Conservation (phyloP, 2,113 vertebrate species). For the Seriola rivoliana region DNA sequence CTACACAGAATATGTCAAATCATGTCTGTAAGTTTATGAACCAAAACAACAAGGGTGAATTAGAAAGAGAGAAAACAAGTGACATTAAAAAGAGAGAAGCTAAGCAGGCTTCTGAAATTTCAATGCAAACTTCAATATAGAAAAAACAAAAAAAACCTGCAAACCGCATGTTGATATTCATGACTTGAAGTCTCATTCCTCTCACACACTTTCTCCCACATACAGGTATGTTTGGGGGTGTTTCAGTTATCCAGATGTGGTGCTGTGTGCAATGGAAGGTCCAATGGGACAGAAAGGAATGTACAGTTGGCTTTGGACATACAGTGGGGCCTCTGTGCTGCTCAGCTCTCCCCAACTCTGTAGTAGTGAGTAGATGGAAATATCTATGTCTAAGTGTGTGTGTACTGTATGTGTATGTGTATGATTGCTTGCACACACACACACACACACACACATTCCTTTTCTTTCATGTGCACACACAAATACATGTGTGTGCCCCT, state of each 20-base stretch:
- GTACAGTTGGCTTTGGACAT: conserved; percentile 66
- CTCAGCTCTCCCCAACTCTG: conserved; percentile 31
- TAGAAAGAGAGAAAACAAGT: not conserved
- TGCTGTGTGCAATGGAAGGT: conserved; percentile 58
- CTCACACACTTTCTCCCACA: conserved; percentile 44
- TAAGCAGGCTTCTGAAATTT: conserved; percentile 14
- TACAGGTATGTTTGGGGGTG: conserved; percentile 41
- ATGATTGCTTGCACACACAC: conserved; percentile 7
- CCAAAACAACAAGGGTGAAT: not conserved
- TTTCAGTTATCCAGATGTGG: conserved; percentile 69
- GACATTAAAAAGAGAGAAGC: not conserved
- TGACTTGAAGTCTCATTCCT: conserved; percentile 44
- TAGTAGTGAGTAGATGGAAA: conserved; percentile 35
- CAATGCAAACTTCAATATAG: conserved; percentile 5
- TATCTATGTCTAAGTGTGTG: conserved; percentile 40
- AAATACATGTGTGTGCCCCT: conserved; percentile 25
- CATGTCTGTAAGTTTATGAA: not conserved
- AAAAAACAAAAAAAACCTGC: not conserved
- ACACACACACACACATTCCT: conserved; percentile 19
- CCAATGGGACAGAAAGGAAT: conserved; percentile 74
- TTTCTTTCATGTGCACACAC: conserved; percentile 43
- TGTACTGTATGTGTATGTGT: conserved; percentile 26
- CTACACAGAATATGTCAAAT: not conserved
- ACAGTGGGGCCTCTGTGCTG: conserved; percentile 74
- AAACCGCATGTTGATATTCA: conserved; percentile 42